A percentile compares a stretch with the other conserved stretches of the same genome.
Conservation (phyloP, 1,140 invertebrate species). For the Tribolium madens region DNA sequence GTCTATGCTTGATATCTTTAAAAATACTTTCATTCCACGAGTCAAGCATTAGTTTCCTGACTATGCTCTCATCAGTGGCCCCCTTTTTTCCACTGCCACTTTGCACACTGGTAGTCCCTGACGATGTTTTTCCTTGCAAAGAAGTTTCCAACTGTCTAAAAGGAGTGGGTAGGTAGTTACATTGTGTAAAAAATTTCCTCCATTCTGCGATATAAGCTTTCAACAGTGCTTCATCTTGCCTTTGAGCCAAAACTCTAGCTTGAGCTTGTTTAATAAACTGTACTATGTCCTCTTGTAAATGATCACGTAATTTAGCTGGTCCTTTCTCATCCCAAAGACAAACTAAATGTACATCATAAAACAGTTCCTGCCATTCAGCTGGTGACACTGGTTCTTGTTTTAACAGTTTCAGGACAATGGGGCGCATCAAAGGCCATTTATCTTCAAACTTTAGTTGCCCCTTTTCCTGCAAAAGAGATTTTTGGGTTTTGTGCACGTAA, state of each 20-base stretch:
- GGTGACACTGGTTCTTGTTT: slow-evolving; percentile 94
- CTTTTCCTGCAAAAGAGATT: slow-evolving; percentile 68
- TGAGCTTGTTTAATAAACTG: slow-evolving; percentile 96
- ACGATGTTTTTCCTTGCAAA: slow-evolving; percentile 68
- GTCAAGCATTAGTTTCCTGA: slow-evolving; percentile 95
- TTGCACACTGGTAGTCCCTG: slow-evolving; percentile 70
- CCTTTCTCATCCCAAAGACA: slow-evolving; percentile 98
- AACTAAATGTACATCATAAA: slow-evolving; percentile 94
- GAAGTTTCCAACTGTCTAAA: slow-evolving; percentile 91
- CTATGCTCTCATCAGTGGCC: slow-evolving; percentile 87
- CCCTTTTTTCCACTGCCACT: slow-evolving; percentile 62
- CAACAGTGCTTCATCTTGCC: slow-evolving; percentile 94
- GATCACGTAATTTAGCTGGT: slow-evolving; percentile 86
- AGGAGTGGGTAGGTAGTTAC: slow-evolving; percentile 95
- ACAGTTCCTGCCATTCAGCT: slow-evolving; percentile 96
- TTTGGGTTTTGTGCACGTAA: background rate
- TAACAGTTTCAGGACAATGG: slow-evolving; percentile 91
- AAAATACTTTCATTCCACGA: slow-evolving; percentile 99
- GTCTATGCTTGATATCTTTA: slow-evolving; percentile 90
- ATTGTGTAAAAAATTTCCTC: slow-evolving; percentile 98
- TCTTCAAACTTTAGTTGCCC: slow-evolving; percentile 87
- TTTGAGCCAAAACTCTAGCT: slow-evolving; percentile 86
- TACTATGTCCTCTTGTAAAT: slow-evolving; percentile 92
- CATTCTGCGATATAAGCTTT: slow-evolving; percentile 97
- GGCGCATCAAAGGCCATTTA: slow-evolving; percentile 95